Base-by-base conservation (phyloP, 2,113 vertebrate species). In the Aplodontia rufa region DNA sequence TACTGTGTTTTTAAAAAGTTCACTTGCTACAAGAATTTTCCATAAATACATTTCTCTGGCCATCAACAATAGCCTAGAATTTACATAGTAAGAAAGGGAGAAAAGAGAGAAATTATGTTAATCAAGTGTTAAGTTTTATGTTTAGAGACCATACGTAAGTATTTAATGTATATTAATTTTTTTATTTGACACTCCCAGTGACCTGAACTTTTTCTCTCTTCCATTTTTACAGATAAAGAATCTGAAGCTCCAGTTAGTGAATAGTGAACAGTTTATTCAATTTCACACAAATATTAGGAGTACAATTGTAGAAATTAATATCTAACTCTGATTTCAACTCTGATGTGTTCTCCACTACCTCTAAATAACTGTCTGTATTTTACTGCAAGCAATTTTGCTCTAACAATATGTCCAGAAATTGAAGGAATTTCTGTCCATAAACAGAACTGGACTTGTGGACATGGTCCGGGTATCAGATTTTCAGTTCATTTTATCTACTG, bases 1-100 rank as follows among this genome's bases (percentile, higher is more conserved):
- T 76, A 37, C 7, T 83, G 10, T 95, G 55, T 81, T 91, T 94
- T 49, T n/a, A 72, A 72, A 26, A 89, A 82, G 6, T 87, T 86
- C 37, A 90, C 40, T 83, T 74, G 69, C 26, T 62, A 66, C 82
- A 86, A 5, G 14, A 32, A 76, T 74, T 78, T 86, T 17, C 1
- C 60, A 86, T 32, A 80, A 79, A 87, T 19, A 83, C 1, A 64
- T 20, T 3, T 64, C 30, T 60, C 47, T 11, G 35, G 45, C 6
- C 83, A 90, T 58, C n/a, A 71, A 72, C 3, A 76, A 90, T 30
- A 82, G 76, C 62, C 20, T 80, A 87, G 13, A 93, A 88, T 84
- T 68, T 55, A 81, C 28, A 30, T 91, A 12, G 22, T 55, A 83
- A 68, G 24, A 92, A 60, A 6, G 20, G 6, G 83, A 79, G 19